Evolutionary conservation across 1,140 invertebrate species (phyloP).

Genomic region (Pissodes strobi): DNA sequence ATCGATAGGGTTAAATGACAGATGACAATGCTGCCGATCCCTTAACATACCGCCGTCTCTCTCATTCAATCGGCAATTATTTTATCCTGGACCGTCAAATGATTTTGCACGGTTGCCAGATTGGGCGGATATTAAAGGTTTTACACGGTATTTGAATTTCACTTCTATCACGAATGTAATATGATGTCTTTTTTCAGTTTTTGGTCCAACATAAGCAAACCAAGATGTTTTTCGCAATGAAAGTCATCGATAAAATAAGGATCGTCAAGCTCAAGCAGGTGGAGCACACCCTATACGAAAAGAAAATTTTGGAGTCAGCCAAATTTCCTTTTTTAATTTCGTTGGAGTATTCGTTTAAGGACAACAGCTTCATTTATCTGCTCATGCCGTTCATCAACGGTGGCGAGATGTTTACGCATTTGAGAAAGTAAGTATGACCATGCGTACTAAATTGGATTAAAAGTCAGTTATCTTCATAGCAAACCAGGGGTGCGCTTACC

Average conservation of each 20-base stretch:
- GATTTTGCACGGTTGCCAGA: too few relatives aligned
- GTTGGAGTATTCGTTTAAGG: slow-evolving; percentile 83
- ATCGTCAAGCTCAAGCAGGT: slow-evolving; percentile 85
- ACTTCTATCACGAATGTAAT: too few relatives aligned
- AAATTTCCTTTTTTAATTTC: slow-evolving; percentile 83
- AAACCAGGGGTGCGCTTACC: too few relatives aligned
- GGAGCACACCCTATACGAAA: slow-evolving; percentile 84
- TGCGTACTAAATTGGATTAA: too few relatives aligned
- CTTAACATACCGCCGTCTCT: too few relatives aligned
- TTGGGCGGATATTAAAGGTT: too few relatives aligned
- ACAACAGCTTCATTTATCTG: slow-evolving; percentile 82
- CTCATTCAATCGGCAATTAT: too few relatives aligned
- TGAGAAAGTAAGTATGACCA: slow-evolving; percentile 57
- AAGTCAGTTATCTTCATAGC: too few relatives aligned
- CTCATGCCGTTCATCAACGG: slow-evolving; percentile 78
- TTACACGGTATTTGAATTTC: too few relatives aligned
- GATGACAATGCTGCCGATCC: too few relatives aligned
- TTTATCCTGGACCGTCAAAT: too few relatives aligned
- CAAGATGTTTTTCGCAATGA: slow-evolving; percentile 83
- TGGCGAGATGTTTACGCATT: slow-evolving; percentile 74
- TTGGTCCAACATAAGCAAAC: slow-evolving; percentile 76
- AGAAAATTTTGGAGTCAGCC: slow-evolving; percentile 79
- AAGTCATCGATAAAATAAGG: slow-evolving; percentile 85
- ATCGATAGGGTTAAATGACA: too few relatives aligned
- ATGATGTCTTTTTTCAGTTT: slow-evolving; percentile 62